Percentiles rank a stretch among this genome's conserved stretches.
Conservation (phyloP, 2,797 vertebrate species). For the Macrochelys suwanniensis region DNA sequence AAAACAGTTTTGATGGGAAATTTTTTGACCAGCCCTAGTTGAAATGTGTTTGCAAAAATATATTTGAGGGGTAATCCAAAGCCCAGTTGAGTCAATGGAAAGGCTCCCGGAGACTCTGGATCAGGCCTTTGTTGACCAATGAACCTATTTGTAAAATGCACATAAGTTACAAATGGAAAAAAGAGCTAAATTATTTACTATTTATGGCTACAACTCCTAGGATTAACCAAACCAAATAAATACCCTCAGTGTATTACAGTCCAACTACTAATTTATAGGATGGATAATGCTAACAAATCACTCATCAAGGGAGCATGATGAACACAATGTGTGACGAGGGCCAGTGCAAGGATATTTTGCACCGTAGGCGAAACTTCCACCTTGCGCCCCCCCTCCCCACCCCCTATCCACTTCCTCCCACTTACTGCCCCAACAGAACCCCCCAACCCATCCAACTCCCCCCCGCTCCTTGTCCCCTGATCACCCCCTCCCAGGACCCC, state of each 20-base stretch:
- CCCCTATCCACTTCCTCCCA: too few relatives aligned
- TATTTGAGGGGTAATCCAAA: not conserved
- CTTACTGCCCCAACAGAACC: too few relatives aligned
- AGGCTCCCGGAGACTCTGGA: too few relatives aligned
- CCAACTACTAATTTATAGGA: not conserved
- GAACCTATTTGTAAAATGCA: not conserved
- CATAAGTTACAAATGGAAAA: not conserved
- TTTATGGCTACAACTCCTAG: not conserved
- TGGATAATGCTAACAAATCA: not conserved
- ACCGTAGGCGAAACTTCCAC: too few relatives aligned
- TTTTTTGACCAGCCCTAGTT: fast-evolving
- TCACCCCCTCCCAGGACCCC: too few relatives aligned
- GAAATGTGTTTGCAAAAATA: not conserved
- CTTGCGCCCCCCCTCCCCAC: too few relatives aligned
- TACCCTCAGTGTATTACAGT: too few relatives aligned
- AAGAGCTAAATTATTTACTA: not conserved
- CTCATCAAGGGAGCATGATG: not conserved
- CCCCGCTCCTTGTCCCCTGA: too few relatives aligned
- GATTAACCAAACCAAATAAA: too few relatives aligned
- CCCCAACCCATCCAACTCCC: too few relatives aligned
- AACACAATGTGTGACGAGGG: not conserved
- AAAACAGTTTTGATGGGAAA: not conserved
- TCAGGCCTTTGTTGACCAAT: not conserved
- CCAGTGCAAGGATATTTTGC: too few relatives aligned
- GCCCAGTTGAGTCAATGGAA: fast-evolving